Conservation (phyloP, 2,888 invertebrate genomes). For the Arge pagana region DNA sequence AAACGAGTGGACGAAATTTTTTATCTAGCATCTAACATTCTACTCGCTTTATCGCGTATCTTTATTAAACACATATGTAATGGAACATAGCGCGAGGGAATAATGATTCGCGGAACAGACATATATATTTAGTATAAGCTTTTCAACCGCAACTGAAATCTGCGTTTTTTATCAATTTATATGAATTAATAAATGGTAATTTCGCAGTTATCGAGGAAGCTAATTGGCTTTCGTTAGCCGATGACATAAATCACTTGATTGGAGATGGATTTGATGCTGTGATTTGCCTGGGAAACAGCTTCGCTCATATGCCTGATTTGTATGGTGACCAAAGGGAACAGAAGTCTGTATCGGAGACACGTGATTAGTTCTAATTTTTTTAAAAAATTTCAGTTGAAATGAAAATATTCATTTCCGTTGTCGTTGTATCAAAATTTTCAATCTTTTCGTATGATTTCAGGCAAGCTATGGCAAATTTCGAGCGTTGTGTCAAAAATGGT, state of each 20-base stretch:
- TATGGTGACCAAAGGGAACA: slow-evolving; percentile 80
- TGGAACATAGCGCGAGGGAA: too few relatives aligned
- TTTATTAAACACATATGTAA: too few relatives aligned
- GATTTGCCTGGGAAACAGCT: slow-evolving; percentile 88
- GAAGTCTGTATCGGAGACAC: slow-evolving; percentile 57
- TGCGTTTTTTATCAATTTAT: slow-evolving; percentile 1
- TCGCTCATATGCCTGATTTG: slow-evolving; percentile 84
- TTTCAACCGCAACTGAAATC: slow-evolving; percentile 20
- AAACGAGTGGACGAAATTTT: too few relatives aligned
- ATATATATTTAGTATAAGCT: slow-evolving; percentile 1
- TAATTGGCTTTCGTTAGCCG: slow-evolving; percentile 82
- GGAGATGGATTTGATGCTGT: slow-evolving; percentile 82
- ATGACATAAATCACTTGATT: slow-evolving; percentile 69
- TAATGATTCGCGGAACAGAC: too few relatives aligned
- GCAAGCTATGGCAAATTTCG: slow-evolving; percentile 79
- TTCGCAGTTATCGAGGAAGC: slow-evolving; percentile 85
- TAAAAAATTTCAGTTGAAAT: background rate
- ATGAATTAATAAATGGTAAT: too few relatives aligned
- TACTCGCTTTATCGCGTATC: too few relatives aligned
- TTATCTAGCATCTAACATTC: too few relatives aligned
- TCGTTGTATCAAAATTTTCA: background rate
- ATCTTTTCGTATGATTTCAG: slow-evolving; percentile 45
- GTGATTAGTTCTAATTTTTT: background rate
- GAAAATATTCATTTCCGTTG: background rate
- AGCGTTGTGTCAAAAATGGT: slow-evolving; percentile 81